These are phyloP conservation scores for Anseranas semipalmata DNA, from an alignment of 2,113 vertebrate species.

Conservation along the genomic window DNA sequence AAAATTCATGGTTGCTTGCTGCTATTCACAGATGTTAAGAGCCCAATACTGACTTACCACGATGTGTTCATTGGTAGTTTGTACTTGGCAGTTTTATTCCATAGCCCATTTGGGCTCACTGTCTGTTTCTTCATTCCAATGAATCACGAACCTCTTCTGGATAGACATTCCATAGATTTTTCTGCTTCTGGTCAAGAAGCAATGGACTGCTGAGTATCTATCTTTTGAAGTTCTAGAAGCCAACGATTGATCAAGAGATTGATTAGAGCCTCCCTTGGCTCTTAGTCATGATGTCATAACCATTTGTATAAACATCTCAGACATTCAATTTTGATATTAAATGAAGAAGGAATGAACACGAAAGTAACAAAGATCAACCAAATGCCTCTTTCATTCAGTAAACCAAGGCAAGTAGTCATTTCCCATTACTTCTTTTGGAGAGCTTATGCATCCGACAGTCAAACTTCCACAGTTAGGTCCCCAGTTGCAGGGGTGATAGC, in stretches of 20 bases:
- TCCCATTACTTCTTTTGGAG: background rate
- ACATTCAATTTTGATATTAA: background rate
- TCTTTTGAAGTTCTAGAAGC: background rate
- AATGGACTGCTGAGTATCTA: background rate
- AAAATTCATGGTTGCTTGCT: background rate
- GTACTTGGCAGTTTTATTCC: background rate
- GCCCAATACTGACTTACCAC: background rate
- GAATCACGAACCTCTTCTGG: background rate
- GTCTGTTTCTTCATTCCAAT: background rate
- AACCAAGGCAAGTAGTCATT: background rate
- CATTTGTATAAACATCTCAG: background rate
- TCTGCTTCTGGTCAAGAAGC: background rate
- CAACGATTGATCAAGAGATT: background rate
- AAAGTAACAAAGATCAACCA: background rate
- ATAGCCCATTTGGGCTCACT: background rate
- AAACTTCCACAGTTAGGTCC: background rate
- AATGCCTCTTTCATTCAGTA: background rate
- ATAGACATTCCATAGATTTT: background rate
- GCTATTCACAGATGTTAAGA: slow-evolving; percentile 24
- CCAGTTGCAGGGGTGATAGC: slow-evolving; percentile 12
- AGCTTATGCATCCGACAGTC: background rate
- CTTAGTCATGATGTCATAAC: background rate
- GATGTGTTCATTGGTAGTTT: background rate
- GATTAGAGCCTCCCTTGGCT: no score
- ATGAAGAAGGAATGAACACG: background rate